Evolutionary conservation across 2,888 invertebrate species (phyloP).

Genomic region (Spodoptera picta): DNA sequence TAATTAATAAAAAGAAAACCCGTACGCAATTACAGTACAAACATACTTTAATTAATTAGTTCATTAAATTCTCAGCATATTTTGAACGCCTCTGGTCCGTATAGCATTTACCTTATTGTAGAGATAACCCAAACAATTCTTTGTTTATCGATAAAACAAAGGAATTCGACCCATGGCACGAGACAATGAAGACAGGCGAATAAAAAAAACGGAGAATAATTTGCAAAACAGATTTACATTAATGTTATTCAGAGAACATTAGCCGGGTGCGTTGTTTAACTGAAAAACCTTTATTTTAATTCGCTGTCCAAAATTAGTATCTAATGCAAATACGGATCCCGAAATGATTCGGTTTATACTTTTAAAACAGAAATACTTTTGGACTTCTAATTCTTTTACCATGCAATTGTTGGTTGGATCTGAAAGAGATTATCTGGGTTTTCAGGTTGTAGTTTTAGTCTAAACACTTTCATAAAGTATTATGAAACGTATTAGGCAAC

Average conservation of each 20-base stretch:
- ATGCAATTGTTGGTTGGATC: no score
- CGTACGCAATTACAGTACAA: no score
- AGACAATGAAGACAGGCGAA: constrained; percentile 44
- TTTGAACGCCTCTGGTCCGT: no score
- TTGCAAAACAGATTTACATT: constrained; percentile 72
- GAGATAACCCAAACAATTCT: constrained; percentile 17
- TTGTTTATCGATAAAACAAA: constrained; percentile 48
- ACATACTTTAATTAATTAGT: no score
- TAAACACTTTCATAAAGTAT: no score
- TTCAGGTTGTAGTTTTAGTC: no score
- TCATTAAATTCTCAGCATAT: no score
- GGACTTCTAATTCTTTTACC: no score
- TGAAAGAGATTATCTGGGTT: no score
- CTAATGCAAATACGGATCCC: constrained; percentile 53
- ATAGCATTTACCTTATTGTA: neutral
- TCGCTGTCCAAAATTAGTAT: constrained; percentile 52
- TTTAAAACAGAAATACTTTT: constrained; percentile 1
- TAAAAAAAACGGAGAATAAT: constrained; percentile 59
- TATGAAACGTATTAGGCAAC: no score
- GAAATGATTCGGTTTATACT: constrained; percentile 17
- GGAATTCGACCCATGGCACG: constrained; percentile 35
- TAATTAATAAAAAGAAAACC: no score
- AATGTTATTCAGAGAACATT: constrained; percentile 63
- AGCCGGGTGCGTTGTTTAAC: constrained; percentile 62
- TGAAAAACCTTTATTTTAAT: constrained; percentile 62